phyloP scores from a whole-genome alignment of 1,140 invertebrate species.

The Fopius arisanus region DNA sequence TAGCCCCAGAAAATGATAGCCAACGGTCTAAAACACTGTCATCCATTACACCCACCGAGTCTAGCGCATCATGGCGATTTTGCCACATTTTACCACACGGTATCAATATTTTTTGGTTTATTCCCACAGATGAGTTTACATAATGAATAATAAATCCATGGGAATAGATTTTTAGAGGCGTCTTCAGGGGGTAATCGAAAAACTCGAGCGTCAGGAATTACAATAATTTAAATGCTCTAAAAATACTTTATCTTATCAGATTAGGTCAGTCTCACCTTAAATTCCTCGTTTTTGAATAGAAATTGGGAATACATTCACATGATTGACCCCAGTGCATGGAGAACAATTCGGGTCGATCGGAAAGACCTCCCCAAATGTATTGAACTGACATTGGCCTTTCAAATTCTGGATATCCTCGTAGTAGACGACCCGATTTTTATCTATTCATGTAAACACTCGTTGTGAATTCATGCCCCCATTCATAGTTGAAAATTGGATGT shows the following conservation, averaged over 20 bases:
- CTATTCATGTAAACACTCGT: neutral
- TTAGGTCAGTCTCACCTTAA: neutral
- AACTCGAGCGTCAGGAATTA: too few species aligned
- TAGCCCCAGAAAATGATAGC: constrained; percentile 10
- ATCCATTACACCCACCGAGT: neutral
- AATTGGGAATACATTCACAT: neutral
- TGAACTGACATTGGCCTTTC: neutral
- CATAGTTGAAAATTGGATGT: neutral
- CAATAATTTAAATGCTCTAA: too few species aligned
- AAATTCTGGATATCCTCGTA: neutral
- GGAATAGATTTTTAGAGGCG: neutral
- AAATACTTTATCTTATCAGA: neutral
- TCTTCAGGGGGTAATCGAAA: too few species aligned
- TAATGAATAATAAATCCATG: neutral
- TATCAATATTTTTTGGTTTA: neutral
- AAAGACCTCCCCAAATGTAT: neutral
- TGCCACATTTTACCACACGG: neutral
- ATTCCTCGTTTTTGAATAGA: neutral
- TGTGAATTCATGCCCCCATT: neutral
- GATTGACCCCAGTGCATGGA: neutral
- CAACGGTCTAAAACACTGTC: neutral
- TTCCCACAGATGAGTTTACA: neutral
- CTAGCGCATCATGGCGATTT: neutral
- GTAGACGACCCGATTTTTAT: neutral
- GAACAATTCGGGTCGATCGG: neutral